Base-by-base conservation (phyloP, 2,888 invertebrate species). In the Orthosia gracilis region DNA sequence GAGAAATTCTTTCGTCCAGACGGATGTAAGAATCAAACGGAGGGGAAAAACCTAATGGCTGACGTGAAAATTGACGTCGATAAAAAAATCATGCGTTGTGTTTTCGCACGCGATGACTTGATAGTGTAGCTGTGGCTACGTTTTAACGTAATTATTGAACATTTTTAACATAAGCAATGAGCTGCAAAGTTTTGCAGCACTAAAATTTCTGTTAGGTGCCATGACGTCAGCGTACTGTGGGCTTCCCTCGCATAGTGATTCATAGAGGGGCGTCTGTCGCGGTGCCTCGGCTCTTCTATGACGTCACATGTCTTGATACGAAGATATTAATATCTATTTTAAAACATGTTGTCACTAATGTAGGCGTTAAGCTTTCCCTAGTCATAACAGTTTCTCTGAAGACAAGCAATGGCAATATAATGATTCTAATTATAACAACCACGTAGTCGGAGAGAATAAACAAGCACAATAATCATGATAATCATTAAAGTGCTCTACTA, bases 211-310 rank as follows among this genome's bases (percentile, higher is more conserved):
- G 81, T 84, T 80, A 75, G 69, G 45, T 63, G 66, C 63, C 80
- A 69, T 94, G 94, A 94, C 94, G 94, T 94, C 94, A 94, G 75
- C 47, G n/a, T 26, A 64, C 67, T 67, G 73, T 80, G 94, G 94
- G 94, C 90, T 94, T 94, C 90, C 94, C 94, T 94, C 87, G 80
- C 76, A 83, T 50, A 26, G 68, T 94, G 94, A 94, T 83, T 94
- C 94, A 94, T 88, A 78, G 61, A 77, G 81, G 73, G 80, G 80
- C 83, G 82, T 55, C 76, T 71, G 69, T 62, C 73, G 82, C 73
- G 72, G 76, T 73, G 73, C 80, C 65, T 67, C 73, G 68, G 52
- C 68, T n/a, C 21, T 52, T 18, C 47, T 58, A 69, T 71, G 69
- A 67, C 75, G 73, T 59, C 69, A 58, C 49, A 21, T 55, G 49